Evolutionary conservation across 2,888 invertebrate species (phyloP).

Genomic region (Electrophaes corylata): DNA sequence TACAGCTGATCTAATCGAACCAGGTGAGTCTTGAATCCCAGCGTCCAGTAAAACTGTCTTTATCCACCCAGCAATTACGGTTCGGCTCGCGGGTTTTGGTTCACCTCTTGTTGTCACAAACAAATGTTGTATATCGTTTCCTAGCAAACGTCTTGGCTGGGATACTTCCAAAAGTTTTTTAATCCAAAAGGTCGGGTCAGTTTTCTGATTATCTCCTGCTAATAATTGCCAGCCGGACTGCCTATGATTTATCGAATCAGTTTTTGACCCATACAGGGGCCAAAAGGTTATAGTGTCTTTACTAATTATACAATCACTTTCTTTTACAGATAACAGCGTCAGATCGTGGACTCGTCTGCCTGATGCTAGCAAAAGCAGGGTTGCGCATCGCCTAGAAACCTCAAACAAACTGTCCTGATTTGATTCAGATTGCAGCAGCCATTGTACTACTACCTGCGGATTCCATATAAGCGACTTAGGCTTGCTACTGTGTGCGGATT

Average conservation of each 20-base stretch:
- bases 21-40: not conserved
- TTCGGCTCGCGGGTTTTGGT: not conserved
- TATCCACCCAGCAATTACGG: constrained; percentile 2
- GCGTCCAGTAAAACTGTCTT: not conserved
- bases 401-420: constrained; percentile 13
- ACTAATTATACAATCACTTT: not conserved
- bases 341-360: constrained; percentile 28
- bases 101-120: constrained; percentile 5
- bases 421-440: not conserved
- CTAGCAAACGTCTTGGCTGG: not conserved
- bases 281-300: constrained; percentile 15
- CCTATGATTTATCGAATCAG: not conserved
- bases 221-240: constrained; percentile 4
- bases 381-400: constrained; percentile 17
- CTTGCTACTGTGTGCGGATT: not conserved
- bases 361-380: constrained; percentile 18
- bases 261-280: constrained; percentile 24
- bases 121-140: not conserved
- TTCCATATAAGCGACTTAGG: constrained; percentile 5
- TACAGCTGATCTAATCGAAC: constrained; percentile 9
- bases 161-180: not conserved
- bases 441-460: not conserved
- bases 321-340: constrained; percentile 15
- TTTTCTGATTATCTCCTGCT: not conserved
- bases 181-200: not conserved